phyloP scores from a whole-genome alignment of 2,113 vertebrate genomes.

The Erinaceus europaeus region DNA sequence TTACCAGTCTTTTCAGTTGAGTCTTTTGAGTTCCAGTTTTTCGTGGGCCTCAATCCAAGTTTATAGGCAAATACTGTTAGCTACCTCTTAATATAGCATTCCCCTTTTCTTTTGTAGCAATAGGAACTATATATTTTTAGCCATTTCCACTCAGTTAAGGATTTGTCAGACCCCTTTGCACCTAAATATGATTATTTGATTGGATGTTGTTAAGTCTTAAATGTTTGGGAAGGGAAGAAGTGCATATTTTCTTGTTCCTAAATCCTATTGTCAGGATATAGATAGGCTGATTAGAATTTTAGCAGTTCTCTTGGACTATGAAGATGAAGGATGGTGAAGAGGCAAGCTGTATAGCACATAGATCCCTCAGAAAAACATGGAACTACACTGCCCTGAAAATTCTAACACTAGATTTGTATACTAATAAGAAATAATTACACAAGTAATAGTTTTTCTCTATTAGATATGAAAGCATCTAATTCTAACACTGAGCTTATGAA shows the following conservation, averaged over 20 bases:
- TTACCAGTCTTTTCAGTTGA: too few relatives aligned
- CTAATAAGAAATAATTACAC: not conserved
- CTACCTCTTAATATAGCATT: not conserved
- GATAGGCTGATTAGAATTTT: not conserved
- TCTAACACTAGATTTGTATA: not conserved
- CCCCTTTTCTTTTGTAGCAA: not conserved
- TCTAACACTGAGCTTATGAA: not conserved
- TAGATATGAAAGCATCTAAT: not conserved
- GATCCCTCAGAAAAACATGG: not conserved
- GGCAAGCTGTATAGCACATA: not conserved
- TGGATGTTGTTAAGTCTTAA: not conserved
- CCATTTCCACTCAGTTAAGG: not conserved
- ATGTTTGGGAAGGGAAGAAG: not conserved
- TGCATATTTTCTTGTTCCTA: not conserved
- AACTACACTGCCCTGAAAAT: not conserved
- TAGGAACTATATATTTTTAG: not conserved
- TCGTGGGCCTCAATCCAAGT: not conserved
- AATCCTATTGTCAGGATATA: not conserved
- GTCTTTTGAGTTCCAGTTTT: constrained; percentile 12
- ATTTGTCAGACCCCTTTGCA: not conserved
- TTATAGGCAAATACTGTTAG: not conserved
- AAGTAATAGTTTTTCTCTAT: not conserved
- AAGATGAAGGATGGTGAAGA: not conserved
- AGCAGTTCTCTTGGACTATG: not conserved
- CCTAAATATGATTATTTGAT: not conserved